Evolutionary conservation across 1,140 invertebrate species (phyloP).

Genomic region (Trachymyrmex septentrionalis): DNA sequence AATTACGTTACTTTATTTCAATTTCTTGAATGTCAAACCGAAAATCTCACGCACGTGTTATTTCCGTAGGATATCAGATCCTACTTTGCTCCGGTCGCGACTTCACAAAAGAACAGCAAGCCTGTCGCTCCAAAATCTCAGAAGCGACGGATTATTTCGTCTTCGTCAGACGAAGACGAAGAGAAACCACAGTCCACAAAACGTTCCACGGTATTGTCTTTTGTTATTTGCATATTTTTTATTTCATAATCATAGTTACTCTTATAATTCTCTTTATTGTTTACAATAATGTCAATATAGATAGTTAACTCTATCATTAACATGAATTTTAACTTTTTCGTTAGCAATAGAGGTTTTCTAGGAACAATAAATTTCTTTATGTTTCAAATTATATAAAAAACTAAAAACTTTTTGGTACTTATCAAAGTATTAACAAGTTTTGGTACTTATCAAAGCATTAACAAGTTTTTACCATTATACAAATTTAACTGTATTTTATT

Average conservation of each 20-base stretch:
- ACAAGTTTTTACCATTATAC: too few relatives aligned
- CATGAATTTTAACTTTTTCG: too few relatives aligned
- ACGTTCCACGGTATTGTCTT: conserved; percentile 57
- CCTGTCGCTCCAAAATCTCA: conserved; percentile 18
- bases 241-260: background rate
- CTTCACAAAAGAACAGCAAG: background rate
- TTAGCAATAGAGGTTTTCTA: too few relatives aligned
- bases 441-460: too few relatives aligned
- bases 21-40: background rate
- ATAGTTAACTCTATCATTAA: too few relatives aligned
- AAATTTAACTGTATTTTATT: too few relatives aligned
- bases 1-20: background rate
- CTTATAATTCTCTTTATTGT: background rate
- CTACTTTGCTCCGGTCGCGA: conserved; percentile 65
- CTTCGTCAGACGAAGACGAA: conserved; percentile 78
- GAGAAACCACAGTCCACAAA: conserved; percentile 50
- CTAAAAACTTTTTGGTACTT: too few relatives aligned
- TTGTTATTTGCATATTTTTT: background rate
- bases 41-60: background rate
- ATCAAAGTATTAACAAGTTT: too few relatives aligned
- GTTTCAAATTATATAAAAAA: too few relatives aligned
- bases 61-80: conserved; percentile 77
- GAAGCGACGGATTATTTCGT: conserved; percentile 76
- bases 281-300: background rate
- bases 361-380: too few relatives aligned